Percentiles rank a stretch among this genome's conserved stretches.
Evolutionary conservation across 1,140 invertebrate species (phyloP).

Genomic region (Brachionus asplanchnoidis): DNA sequence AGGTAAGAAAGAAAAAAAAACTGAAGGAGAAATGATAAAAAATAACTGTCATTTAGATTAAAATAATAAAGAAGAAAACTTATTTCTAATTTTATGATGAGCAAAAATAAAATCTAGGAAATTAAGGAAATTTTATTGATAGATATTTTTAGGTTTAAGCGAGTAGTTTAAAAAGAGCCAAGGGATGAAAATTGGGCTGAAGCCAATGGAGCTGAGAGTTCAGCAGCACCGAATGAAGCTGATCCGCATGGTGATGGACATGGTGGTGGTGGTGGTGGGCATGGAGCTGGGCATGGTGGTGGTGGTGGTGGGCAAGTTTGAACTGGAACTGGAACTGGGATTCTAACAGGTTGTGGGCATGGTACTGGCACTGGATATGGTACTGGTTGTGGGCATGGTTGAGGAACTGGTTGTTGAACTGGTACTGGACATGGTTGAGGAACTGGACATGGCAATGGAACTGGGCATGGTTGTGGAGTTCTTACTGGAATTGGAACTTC

Average conservation of each 20-base stretch:
- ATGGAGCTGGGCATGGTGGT: not conserved
- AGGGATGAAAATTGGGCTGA: not conserved
- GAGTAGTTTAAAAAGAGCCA: not conserved
- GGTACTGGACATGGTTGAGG: no score
- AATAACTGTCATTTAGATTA: no score
- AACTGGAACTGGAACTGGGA: not conserved
- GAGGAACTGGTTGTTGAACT: no score
- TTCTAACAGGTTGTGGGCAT: not conserved
- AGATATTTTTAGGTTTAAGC: not conserved
- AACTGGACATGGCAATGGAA: no score
- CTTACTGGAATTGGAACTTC: no score
- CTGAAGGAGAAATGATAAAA: no score
- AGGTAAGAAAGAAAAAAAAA: no score
- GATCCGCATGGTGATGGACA: not conserved
- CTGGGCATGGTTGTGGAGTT: no score
- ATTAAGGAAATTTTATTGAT: not conserved
- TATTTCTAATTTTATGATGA: no score
- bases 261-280: not conserved
- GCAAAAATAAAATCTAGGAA: not conserved
- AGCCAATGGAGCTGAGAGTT: not conserved
- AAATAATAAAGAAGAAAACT: not conserved
- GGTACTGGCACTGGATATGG: not conserved
- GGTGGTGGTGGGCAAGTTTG: not conserved
- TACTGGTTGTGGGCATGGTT: not conserved
- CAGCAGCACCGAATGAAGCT: not conserved